Evolutionary conservation across 2,797 vertebrate genomes (phyloP).

Genomic region (Cuniculus paca): DNA sequence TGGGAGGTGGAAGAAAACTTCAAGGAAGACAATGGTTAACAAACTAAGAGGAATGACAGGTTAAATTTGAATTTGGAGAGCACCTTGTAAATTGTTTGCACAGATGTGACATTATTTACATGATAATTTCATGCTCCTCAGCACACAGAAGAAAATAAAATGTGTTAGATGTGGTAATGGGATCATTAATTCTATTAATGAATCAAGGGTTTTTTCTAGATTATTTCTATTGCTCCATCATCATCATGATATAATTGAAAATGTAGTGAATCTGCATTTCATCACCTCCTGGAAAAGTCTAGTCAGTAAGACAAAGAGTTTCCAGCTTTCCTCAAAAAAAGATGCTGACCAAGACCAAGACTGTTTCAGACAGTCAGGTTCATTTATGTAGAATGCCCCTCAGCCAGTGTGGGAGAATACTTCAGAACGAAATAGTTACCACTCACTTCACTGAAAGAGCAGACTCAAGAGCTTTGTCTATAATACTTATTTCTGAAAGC

Average conservation of each 20-base stretch:
- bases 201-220: slow-evolving; percentile 61
- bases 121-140: slow-evolving; percentile 75
- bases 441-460: background rate
- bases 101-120: slow-evolving; percentile 73
- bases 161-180: slow-evolving; percentile 25
- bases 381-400: background rate
- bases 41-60: background rate
- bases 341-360: background rate
- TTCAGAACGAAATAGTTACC: background rate
- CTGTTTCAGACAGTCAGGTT: background rate
- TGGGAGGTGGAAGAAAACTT: background rate
- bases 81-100: slow-evolving; percentile 70
- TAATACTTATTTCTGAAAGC: background rate
- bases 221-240: slow-evolving; percentile 51
- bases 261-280: background rate
- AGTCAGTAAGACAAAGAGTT: background rate
- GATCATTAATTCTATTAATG: slow-evolving; percentile 75
- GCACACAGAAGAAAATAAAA: slow-evolving; percentile 71
- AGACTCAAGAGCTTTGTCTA: background rate
- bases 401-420: background rate
- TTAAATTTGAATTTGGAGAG: background rate
- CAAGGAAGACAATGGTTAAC: background rate
- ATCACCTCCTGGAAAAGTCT: background rate
- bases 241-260: slow-evolving; percentile 62
- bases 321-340: background rate